Evolutionary conservation across 1,140 invertebrate species (phyloP).

Genomic region (Cephus cinctus): DNA sequence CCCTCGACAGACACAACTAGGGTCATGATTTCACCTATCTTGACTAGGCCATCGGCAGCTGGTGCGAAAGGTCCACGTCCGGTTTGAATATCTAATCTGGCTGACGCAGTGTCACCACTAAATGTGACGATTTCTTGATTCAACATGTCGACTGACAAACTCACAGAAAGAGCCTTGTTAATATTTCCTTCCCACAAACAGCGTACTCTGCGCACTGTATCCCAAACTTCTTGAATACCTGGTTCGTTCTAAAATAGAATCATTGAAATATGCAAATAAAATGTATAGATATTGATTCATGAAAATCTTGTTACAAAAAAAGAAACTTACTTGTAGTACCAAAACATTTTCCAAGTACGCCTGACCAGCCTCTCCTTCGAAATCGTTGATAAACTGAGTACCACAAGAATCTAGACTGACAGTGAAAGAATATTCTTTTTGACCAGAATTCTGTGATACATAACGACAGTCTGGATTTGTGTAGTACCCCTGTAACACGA

Average conservation of each 20-base stretch:
- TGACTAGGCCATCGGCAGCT: slow-evolving; percentile 73
- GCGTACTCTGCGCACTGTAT: slow-evolving; percentile 72
- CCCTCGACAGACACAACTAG: slow-evolving; percentile 79
- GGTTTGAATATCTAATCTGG: slow-evolving; percentile 75
- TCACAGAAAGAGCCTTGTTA: slow-evolving; percentile 71
- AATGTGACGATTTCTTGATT: slow-evolving; percentile 80
- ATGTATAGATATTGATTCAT: not conserved
- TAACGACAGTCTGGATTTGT: slow-evolving; percentile 71
- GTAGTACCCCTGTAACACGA: slow-evolving; percentile 63
- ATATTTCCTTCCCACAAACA: slow-evolving; percentile 82
- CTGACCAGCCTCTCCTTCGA: slow-evolving; percentile 69
- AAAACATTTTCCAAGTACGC: slow-evolving; percentile 80
- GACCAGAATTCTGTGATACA: slow-evolving; percentile 68
- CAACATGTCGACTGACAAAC: slow-evolving; percentile 76
- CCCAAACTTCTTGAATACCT: slow-evolving; percentile 82
- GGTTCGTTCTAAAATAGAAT: slow-evolving; percentile 63
- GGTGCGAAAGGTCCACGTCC: slow-evolving; percentile 77
- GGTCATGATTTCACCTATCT: slow-evolving; percentile 82
- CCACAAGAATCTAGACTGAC: slow-evolving; percentile 77
- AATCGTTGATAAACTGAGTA: slow-evolving; percentile 77
- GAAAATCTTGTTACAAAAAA: too few relatives aligned
- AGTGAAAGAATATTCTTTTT: slow-evolving; percentile 72
- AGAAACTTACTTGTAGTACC: slow-evolving; percentile 65
- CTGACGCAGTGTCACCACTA: slow-evolving; percentile 79
- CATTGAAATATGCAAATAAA: not conserved